Evolutionary conservation across 2,113 vertebrate genomes (phyloP).

Genomic region (Cettia cetti): DNA sequence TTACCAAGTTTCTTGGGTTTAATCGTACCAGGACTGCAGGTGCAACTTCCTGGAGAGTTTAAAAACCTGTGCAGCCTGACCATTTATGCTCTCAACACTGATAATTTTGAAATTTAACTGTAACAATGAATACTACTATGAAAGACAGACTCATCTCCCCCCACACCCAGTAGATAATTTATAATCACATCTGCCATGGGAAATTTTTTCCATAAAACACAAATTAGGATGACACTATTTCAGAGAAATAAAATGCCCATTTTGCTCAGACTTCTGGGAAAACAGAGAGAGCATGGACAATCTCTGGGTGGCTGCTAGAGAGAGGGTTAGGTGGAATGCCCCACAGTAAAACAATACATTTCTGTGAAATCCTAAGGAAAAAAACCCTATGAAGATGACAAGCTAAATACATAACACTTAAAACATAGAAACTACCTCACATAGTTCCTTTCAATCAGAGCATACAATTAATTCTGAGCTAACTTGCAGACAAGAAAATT

Average conservation of each 20-base stretch:
- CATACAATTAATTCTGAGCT: neutral
- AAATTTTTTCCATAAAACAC: neutral
- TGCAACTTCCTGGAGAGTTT: neutral
- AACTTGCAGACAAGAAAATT: neutral
- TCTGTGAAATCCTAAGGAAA: neutral
- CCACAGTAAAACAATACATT: neutral
- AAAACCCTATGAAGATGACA: neutral
- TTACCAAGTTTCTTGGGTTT: neutral
- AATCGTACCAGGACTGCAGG: neutral
- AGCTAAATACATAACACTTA: neutral
- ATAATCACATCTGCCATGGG: neutral
- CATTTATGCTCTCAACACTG: neutral
- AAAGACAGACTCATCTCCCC: neutral
- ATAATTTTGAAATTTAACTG: neutral
- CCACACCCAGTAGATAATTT: neutral
- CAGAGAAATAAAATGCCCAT: neutral
- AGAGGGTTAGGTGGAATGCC: neutral
- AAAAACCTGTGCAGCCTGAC: neutral
- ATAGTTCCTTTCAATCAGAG: neutral
- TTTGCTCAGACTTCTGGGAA: neutral
- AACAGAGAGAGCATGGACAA: neutral
- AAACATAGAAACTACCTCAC: neutral
- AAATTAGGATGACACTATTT: neutral
- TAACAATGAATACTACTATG: neutral
- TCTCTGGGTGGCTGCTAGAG: neutral